These are phyloP conservation scores for Coreius guichenoti DNA, from an alignment of 2,797 vertebrate genomes.

Conservation along the genomic window DNA sequence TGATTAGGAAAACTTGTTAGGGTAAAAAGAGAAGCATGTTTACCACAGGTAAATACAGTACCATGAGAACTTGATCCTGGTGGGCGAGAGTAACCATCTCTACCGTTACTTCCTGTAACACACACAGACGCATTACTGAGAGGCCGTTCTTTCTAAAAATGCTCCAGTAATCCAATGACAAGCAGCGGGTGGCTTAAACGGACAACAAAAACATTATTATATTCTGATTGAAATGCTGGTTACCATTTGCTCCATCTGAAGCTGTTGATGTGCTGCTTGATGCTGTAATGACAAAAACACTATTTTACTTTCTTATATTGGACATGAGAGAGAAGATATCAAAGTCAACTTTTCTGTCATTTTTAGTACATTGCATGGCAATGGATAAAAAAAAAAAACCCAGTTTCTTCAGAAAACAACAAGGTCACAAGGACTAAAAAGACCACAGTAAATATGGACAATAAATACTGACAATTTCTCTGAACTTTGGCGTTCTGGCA, in stretches of 20 bases:
- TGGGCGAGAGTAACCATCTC: conserved; percentile 41
- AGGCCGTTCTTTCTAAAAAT: not conserved
- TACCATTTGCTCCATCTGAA: conserved; percentile 58
- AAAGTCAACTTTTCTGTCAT: not conserved
- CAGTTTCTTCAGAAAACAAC: too few species aligned
- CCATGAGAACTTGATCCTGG: conserved; percentile 58
- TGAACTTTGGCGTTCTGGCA: not conserved
- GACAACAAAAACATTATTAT: not conserved
- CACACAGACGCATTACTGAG: conserved; percentile 6
- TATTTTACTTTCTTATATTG: not conserved
- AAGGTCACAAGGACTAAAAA: too few species aligned
- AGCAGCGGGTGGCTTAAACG: not conserved
- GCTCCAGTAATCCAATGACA: not conserved
- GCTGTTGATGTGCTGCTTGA: conserved; percentile 53
- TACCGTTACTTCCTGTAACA: conserved; percentile 54
- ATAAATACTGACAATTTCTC: not conserved
- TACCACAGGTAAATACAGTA: conserved; percentile 33
- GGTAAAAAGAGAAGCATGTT: not conserved
- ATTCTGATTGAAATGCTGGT: not conserved
- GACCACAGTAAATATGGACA: not conserved
- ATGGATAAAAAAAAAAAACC: too few species aligned
- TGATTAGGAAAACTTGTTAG: not conserved
- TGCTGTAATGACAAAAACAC: conserved; percentile 53
- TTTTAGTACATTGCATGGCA: not conserved
- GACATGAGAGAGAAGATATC: not conserved